A percentile compares a stretch with the other conserved stretches of the same genome.
These are phyloP conservation scores for Salminus brasiliensis DNA, from an alignment of 2,113 vertebrate genomes.

Conservation along the genomic window DNA sequence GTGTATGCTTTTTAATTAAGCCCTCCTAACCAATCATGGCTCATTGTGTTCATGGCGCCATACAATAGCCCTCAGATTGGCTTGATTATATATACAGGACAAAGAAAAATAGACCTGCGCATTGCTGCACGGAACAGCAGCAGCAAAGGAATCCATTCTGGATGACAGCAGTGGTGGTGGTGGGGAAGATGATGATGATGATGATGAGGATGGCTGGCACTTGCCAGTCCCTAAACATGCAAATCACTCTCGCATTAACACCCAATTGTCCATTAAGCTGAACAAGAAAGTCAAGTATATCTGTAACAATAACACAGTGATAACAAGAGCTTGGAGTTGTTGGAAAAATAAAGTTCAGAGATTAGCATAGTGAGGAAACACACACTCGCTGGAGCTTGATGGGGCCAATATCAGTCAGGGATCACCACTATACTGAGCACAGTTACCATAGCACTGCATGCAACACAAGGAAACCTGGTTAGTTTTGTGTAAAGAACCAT, in stretches of 20 bases:
- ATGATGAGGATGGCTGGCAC: constrained; percentile 13
- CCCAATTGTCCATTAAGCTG: constrained; percentile 33
- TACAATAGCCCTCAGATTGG: constrained; percentile 65
- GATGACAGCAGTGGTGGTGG: constrained; percentile 20
- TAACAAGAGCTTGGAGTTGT: not conserved
- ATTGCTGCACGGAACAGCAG: constrained; percentile 6
- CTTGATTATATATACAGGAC: constrained; percentile 59
- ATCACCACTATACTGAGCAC: no score
- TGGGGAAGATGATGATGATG: not conserved
- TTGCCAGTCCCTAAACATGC: constrained; percentile 28
- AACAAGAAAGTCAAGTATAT: constrained; percentile 45
- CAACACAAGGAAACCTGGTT: no score
- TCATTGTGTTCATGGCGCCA: constrained; percentile 63
- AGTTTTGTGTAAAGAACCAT: no score
- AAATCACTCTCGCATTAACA: constrained; percentile 37
- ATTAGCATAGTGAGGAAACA: constrained; percentile 35
- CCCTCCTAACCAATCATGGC: constrained; percentile 63
- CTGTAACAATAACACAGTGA: constrained; percentile 37
- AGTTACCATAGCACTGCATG: no score
- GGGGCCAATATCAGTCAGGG: not conserved
- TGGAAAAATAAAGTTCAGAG: constrained; percentile 27
- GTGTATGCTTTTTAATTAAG: constrained; percentile 57
- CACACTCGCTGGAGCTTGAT: not conserved
- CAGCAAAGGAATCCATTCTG: constrained; percentile 36
- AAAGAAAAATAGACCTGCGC: constrained; percentile 52